A percentile compares a stretch with the other conserved stretches of the same genome.
Evolutionary conservation across 2,797 vertebrate genomes (phyloP).

Genomic region (Babyrousa celebensis): DNA sequence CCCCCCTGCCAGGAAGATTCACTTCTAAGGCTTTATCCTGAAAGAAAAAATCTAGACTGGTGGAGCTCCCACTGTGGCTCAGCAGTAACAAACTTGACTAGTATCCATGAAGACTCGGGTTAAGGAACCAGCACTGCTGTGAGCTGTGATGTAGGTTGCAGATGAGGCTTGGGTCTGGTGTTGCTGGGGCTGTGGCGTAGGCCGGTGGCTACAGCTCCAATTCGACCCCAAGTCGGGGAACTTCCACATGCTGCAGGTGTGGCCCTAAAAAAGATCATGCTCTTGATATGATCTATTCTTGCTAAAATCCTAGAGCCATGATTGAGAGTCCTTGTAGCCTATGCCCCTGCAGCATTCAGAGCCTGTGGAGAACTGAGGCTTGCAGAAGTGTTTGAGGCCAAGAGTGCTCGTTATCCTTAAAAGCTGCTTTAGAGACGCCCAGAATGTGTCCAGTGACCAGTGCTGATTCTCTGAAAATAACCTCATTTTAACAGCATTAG

Average conservation of each 20-base stretch:
- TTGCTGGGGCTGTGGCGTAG: too few species aligned
- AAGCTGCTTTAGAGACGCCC: not conserved
- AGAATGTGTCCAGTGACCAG: not conserved
- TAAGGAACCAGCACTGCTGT: too few species aligned
- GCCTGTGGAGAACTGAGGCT: not conserved
- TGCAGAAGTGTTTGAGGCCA: not conserved
- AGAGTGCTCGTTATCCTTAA: not conserved
- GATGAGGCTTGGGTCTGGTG: too few species aligned
- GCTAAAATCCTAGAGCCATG: not conserved
- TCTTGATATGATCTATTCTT: conserved; percentile 23
- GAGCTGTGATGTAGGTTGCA: too few species aligned
- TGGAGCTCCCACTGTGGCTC: too few species aligned
- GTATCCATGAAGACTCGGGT: too few species aligned
- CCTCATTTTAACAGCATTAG: conserved; percentile 18
- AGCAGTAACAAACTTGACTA: too few species aligned
- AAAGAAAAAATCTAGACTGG: not conserved
- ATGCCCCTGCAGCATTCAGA: not conserved
- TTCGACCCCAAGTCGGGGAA: too few species aligned
- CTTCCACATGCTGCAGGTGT: too few species aligned
- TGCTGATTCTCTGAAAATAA: conserved; percentile 35
- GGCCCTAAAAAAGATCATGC: not conserved
- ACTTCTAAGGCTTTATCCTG: conserved; percentile 30
- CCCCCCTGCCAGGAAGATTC: not conserved
- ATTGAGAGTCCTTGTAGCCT: not conserved
- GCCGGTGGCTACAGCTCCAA: too few species aligned